A percentile compares a stretch with the other conserved stretches of the same genome.
These are phyloP conservation scores for Pyrgilauda ruficollis DNA, from an alignment of 2,113 vertebrate species.

Conservation along the genomic window DNA sequence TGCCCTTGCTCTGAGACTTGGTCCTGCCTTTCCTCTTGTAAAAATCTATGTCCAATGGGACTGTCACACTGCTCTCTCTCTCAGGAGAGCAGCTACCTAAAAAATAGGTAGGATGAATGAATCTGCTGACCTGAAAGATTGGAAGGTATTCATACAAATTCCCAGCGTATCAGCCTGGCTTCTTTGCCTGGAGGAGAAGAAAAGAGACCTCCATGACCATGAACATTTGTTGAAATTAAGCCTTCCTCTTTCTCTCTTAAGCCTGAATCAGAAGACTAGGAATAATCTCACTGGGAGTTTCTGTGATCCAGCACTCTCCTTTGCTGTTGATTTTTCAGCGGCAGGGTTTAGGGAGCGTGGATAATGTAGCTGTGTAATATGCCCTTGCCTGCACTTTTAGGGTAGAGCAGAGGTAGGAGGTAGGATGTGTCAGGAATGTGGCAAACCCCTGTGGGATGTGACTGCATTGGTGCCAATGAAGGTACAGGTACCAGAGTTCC, in stretches of 20 bases:
- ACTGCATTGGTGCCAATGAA: fast-evolving
- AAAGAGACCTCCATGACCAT: fast-evolving
- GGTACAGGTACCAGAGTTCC: not conserved
- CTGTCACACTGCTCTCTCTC: not conserved
- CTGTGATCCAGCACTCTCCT: not conserved
- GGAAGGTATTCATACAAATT: not conserved
- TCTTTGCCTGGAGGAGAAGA: not conserved
- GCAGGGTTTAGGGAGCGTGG: fast-evolving
- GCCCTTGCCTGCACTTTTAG: not conserved
- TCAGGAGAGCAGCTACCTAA: not conserved
- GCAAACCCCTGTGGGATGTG: fast-evolving
- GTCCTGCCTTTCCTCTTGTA: not conserved
- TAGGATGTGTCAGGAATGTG: not conserved
- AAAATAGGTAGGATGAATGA: not conserved
- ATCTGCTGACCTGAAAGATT: not conserved
- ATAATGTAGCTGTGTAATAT: fast-evolving
- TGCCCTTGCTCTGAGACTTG: fast-evolving
- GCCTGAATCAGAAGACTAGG: not conserved
- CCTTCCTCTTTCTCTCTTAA: not conserved
- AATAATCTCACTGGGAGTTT: not conserved
- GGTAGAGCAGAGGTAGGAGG: not conserved
- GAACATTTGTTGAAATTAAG: not conserved
- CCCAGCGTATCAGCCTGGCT: not conserved
- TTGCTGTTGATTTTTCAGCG: not conserved
- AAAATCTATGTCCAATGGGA: not conserved